A percentile compares a stretch with the other conserved stretches of the same genome.
phyloP scores from a whole-genome alignment of 2,888 invertebrate genomes.

The Cremastobaeus sp. region DNA sequence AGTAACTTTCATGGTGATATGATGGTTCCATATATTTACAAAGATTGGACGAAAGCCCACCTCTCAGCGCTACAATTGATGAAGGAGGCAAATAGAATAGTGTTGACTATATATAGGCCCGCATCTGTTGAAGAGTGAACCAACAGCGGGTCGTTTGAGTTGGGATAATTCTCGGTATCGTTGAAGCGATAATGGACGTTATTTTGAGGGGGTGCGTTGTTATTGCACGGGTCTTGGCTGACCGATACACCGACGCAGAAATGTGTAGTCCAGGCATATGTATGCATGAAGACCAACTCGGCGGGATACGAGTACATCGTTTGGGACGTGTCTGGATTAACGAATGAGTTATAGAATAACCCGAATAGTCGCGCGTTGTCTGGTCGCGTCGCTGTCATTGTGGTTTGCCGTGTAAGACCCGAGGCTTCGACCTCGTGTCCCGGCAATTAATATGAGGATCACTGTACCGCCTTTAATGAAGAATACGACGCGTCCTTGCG shows the following conservation, averaged over 20 bases:
- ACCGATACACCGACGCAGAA: slow-evolving; percentile 15
- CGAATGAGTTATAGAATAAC: slow-evolving; percentile 74
- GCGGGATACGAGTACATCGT: slow-evolving; percentile 68
- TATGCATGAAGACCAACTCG: slow-evolving; percentile 30
- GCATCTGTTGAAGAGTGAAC: slow-evolving; percentile 2
- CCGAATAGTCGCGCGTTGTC: slow-evolving; percentile 43
- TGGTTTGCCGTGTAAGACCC: slow-evolving; percentile 33
- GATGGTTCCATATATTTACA: no score
- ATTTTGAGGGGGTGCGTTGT: not conserved
- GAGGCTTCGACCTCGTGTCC: slow-evolving; percentile 60
- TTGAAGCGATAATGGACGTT: slow-evolving; percentile 24
- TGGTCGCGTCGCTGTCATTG: slow-evolving; percentile 36
- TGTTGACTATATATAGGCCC: no score
- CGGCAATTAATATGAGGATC: slow-evolving; percentile 68
- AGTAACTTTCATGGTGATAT: no score
- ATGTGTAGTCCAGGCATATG: slow-evolving; percentile 8
- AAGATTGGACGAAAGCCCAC: no score
- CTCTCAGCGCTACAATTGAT: no score
- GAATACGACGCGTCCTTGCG: slow-evolving; percentile 58
- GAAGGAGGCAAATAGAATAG: no score
- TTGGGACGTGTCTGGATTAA: slow-evolving; percentile 74
- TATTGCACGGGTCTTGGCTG: not conserved
- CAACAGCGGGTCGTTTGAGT: slow-evolving; percentile 12
- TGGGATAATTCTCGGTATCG: slow-evolving; percentile 32
- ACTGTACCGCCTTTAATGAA: slow-evolving; percentile 63